phyloP scores from a whole-genome alignment of 2,113 vertebrate species.

The Pachycephala philippinensis region DNA sequence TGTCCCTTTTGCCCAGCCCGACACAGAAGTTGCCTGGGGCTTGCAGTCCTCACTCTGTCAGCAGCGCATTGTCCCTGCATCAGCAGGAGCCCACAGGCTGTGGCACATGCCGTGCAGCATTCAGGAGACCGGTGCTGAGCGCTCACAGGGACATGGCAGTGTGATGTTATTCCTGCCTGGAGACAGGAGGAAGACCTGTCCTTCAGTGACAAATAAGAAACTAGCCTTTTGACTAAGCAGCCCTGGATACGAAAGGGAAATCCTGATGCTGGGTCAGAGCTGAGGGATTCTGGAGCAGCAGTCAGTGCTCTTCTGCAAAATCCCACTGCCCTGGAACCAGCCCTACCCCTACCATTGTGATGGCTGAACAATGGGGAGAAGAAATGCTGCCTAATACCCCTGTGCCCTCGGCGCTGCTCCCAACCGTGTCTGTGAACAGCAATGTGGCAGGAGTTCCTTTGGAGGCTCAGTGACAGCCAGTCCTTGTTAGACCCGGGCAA shows the following conservation, averaged over 20 bases:
- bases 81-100: neutral
- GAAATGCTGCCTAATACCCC: neutral
- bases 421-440: neutral
- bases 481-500: neutral
- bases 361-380: neutral
- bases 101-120: accelerated
- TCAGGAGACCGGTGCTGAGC: accelerated
- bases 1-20: neutral
- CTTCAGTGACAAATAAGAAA: neutral
- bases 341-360: neutral
- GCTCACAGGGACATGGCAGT: neutral
- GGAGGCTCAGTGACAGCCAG: neutral
- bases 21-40: neutral
- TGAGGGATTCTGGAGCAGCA: neutral
- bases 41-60: neutral
- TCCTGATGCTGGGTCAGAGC: neutral
- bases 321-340: neutral
- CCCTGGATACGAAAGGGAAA: neutral
- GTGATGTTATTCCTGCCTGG: neutral
- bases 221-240: neutral
- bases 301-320: neutral
- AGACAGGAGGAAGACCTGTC: neutral
- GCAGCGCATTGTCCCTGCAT: accelerated
- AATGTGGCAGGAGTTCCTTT: neutral
- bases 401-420: neutral